These are phyloP conservation scores for Garrulus glandarius DNA, from an alignment of 2,797 vertebrate species.

Conservation along the genomic window DNA sequence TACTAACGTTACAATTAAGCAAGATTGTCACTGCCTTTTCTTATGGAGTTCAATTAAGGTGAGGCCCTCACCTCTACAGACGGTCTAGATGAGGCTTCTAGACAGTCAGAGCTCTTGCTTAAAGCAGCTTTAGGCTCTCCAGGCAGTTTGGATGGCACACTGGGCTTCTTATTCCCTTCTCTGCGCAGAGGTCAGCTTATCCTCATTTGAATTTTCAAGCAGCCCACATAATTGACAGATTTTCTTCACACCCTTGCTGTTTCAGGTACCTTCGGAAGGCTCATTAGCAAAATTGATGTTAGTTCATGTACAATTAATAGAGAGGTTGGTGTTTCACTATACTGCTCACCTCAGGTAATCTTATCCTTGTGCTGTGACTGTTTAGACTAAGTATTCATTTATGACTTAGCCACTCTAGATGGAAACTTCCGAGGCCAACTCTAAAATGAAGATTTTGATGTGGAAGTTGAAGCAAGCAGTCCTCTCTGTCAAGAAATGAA, in stretches of 20 bases:
- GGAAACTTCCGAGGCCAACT: background rate
- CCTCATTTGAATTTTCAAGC: background rate
- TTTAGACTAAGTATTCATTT: background rate
- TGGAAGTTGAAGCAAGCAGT: background rate
- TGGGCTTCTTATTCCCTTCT: background rate
- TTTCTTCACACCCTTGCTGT: background rate
- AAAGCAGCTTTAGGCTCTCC: background rate
- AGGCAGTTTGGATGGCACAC: background rate
- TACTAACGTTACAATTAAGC: background rate
- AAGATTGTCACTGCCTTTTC: background rate
- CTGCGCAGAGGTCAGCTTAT: background rate
- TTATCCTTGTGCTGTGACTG: background rate
- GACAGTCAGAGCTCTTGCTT: background rate
- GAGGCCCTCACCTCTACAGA: background rate
- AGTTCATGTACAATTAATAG: background rate
- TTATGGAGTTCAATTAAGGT: rapidly evolving
- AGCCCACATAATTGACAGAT: background rate
- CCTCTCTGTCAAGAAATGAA: background rate
- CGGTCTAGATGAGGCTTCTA: background rate
- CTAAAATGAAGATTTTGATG: background rate
- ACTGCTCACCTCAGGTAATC: background rate
- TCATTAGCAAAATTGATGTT: background rate
- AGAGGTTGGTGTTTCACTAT: background rate
- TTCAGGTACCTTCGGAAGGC: background rate
- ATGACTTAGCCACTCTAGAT: background rate